Evolutionary conservation across 35 echinoderm and acorn worm genomes (phyloP).

Genomic region (Stichopus chloronotus): DNA sequence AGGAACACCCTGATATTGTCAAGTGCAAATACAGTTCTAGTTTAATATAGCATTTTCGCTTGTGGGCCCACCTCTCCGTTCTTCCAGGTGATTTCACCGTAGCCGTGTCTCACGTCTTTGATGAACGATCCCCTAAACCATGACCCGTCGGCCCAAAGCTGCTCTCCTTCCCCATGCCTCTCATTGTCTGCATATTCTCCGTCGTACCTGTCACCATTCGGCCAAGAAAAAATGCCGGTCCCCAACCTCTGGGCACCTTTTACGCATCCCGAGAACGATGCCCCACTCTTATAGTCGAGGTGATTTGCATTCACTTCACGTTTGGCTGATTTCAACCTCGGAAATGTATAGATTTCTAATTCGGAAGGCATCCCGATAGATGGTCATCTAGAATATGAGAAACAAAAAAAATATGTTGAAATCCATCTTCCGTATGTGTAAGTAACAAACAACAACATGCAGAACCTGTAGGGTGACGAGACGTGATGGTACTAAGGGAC

Average conservation of each 20-base stretch:
- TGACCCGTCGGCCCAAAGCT: constrained; percentile 90
- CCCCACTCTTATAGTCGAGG: constrained; percentile 87
- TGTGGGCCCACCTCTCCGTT: constrained; percentile 86
- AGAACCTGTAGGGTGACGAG: no score
- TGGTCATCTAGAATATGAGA: neutral
- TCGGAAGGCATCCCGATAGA: constrained; percentile 73
- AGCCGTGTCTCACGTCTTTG: constrained; percentile 86
- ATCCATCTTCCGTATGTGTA: no score
- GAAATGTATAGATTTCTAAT: constrained; percentile 85
- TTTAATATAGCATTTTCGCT: no score
- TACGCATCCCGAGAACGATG: constrained; percentile 73
- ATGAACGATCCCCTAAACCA: constrained; percentile 79
- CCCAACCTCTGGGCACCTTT: constrained; percentile 76
- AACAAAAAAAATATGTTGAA: neutral
- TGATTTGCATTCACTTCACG: constrained; percentile 62
- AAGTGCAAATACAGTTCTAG: no score
- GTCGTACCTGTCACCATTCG: constrained; percentile 86
- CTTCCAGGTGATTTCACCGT: constrained; percentile 82
- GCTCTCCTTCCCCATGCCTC: constrained; percentile 85
- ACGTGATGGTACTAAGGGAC: no score
- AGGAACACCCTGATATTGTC: no score
- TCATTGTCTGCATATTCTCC: constrained; percentile 84
- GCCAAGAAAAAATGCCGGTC: constrained; percentile 84
- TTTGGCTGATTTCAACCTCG: constrained; percentile 86
- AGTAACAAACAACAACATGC: no score